Conservation (phyloP, 92 coral and sea anemone species). For the Scolanthus callimorphus region DNA sequence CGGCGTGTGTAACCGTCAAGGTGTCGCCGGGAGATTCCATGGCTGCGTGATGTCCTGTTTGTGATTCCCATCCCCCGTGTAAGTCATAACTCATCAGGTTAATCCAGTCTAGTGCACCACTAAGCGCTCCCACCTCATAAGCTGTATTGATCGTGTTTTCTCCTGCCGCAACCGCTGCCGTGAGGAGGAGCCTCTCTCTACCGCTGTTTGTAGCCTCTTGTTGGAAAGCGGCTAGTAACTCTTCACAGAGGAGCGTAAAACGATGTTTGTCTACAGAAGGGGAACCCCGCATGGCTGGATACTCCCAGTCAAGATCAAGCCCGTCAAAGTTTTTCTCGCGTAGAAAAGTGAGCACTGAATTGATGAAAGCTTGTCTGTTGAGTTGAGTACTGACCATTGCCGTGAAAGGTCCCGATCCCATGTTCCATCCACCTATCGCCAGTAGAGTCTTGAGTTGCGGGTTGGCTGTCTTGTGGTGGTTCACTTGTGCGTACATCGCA, state of each 20-base stretch:
- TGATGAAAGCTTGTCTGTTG: constrained; percentile 54
- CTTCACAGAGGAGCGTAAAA: constrained; percentile 65
- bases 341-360: constrained; percentile 40
- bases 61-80: constrained; percentile 76
- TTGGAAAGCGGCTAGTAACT: constrained; percentile 49
- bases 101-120: constrained; percentile 73
- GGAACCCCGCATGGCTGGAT: constrained; percentile 65
- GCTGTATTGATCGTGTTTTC: constrained; percentile 29
- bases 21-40: constrained; percentile 57
- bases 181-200: constrained; percentile 42
- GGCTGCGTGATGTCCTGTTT: constrained; percentile 86
- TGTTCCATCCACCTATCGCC: constrained; percentile 94
- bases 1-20: constrained; percentile 62
- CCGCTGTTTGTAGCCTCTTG: constrained; percentile 43
- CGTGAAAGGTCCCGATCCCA: constrained; percentile 61
- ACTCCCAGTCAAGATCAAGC: constrained; percentile 78
- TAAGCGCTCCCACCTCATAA: constrained; percentile 61
- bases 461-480: constrained; percentile 47
- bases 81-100: constrained; percentile 91
- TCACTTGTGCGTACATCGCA: constrained; percentile 58
- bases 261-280: constrained; percentile 66
- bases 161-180: constrained; percentile 72
- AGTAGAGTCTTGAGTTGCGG: constrained; percentile 63
- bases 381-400: constrained; percentile 57
- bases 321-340: constrained; percentile 60